These are phyloP conservation scores for Hedya salicella DNA, from an alignment of 2,888 invertebrate species.

Conservation along the genomic window DNA sequence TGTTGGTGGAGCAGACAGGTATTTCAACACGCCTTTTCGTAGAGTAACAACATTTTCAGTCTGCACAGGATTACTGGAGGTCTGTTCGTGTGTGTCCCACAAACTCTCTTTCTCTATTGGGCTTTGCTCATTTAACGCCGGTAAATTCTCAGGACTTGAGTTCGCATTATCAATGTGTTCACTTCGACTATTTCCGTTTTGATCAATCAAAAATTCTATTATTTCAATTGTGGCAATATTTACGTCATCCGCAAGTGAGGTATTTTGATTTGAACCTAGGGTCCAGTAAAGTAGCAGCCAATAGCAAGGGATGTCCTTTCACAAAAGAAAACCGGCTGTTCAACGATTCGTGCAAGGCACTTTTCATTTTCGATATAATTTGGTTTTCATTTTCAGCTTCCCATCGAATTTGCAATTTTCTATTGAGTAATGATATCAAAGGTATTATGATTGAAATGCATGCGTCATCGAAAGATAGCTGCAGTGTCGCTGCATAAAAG, in stretches of 20 bases:
- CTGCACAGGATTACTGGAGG: conserved; percentile 10
- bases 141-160: no score
- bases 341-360: neutral
- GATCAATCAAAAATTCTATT: neutral
- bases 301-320: conserved; percentile 37
- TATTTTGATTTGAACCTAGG: conserved; percentile 9
- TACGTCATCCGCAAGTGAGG: neutral
- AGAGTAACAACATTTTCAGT: conserved; percentile 33
- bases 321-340: conserved; percentile 23
- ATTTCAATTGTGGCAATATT: conserved; percentile 13
- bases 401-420: conserved; percentile 36
- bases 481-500: conserved; percentile 45
- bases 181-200: neutral
- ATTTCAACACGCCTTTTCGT: conserved; percentile 42
- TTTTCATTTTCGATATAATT: conserved; percentile 28
- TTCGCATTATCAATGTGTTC: no score
- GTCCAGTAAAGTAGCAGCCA: conserved; percentile 31
- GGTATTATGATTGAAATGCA: conserved; percentile 39
- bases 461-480: conserved; percentile 44
- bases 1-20: conserved; percentile 47
- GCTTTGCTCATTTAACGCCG: conserved; percentile 12
- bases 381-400: conserved; percentile 39
- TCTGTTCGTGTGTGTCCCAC: conserved; percentile 14
- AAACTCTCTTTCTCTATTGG: conserved; percentile 13
- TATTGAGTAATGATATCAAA: conserved; percentile 41